Conservation (phyloP, 2,888 invertebrate species). For the Autographa pulchrina region DNA sequence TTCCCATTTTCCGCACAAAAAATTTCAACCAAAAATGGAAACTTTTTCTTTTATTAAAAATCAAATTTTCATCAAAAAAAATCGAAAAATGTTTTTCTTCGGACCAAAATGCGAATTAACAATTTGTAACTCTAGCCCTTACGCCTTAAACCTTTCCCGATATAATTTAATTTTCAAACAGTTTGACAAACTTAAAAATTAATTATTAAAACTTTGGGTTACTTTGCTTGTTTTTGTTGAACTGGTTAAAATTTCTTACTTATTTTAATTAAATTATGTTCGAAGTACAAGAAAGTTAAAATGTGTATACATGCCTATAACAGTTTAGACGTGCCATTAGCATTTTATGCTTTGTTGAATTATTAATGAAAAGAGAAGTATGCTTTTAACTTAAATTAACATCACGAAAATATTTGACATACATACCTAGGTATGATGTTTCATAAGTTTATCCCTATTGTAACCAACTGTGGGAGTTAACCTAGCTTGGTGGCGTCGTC, state of each 20-base stretch:
- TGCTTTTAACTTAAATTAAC: not conserved
- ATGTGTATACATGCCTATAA: conserved; percentile 6
- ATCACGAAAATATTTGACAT: too few species aligned
- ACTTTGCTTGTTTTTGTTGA: conserved; percentile 43
- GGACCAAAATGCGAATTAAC: conserved; percentile 6
- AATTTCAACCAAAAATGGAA: not conserved
- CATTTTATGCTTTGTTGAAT: not conserved
- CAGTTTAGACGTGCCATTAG: conserved; percentile 15
- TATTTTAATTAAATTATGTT: conserved; percentile 37
- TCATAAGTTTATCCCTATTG: conserved; percentile 30
- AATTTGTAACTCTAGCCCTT: conserved; percentile 7
- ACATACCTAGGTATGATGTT: not conserved
- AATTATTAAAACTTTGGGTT: conserved; percentile 44
- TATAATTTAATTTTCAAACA: conserved; percentile 37
- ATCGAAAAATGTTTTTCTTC: not conserved
- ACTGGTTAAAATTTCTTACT: conserved; percentile 31
- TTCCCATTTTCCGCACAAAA: too few species aligned
- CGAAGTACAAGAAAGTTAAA: conserved; percentile 15
- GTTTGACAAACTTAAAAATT: conserved; percentile 38
- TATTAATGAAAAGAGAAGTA: conserved; percentile 3
- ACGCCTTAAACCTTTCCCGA: conserved; percentile 9
- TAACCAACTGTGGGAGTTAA: conserved; percentile 55
- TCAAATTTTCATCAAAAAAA: not conserved
- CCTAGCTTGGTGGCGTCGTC: conserved; percentile 61
- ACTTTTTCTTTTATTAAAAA: not conserved